These are phyloP conservation scores for Gopherus evgoodei DNA, from an alignment of 2,113 vertebrate species.

Conservation along the genomic window DNA sequence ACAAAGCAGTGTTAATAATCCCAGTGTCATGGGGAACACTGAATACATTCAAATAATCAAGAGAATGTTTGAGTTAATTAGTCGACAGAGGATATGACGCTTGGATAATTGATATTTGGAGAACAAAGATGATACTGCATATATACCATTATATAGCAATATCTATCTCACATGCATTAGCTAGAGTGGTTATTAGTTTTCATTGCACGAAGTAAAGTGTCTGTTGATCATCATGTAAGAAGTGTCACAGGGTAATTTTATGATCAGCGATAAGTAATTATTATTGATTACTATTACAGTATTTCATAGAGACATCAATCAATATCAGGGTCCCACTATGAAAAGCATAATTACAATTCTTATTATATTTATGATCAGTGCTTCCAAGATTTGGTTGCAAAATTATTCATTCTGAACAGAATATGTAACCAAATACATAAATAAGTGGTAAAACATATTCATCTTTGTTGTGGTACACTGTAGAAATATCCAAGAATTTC, in stretches of 20 bases:
- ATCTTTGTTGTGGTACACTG: neutral
- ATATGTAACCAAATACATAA: neutral
- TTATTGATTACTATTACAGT: neutral
- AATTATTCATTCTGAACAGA: neutral
- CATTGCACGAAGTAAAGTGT: neutral
- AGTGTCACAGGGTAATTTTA: neutral
- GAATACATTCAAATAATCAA: neutral
- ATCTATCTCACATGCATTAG: neutral
- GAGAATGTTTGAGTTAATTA: neutral
- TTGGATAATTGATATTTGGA: neutral
- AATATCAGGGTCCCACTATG: neutral
- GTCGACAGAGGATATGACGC: neutral
- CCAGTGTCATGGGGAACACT: neutral
- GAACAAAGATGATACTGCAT: neutral
- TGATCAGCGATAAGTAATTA: neutral
- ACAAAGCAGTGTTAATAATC: neutral
- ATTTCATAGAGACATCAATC: neutral
- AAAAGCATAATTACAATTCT: neutral
- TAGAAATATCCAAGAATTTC: neutral
- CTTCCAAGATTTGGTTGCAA: neutral
- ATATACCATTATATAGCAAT: neutral
- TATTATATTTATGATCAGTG: neutral
- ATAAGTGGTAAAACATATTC: neutral
- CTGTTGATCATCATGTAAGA: neutral
- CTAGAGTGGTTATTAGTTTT: neutral